These are phyloP conservation scores for Coryphaenoides rupestris DNA, from an alignment of 2,113 vertebrate genomes.

Conservation along the genomic window DNA sequence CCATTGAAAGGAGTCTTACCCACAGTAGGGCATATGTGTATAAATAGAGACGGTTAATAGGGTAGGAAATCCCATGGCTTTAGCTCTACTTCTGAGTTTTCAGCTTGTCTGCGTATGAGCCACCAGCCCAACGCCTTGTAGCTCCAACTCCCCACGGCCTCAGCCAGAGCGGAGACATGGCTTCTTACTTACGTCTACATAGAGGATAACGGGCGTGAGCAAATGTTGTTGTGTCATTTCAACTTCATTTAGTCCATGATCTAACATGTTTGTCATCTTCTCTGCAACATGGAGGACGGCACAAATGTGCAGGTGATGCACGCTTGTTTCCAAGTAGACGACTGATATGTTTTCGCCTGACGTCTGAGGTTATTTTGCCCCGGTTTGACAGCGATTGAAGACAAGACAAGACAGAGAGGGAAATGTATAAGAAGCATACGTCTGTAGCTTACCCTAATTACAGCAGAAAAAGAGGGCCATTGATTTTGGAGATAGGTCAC, in stretches of 20 bases:
- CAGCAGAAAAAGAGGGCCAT: not conserved
- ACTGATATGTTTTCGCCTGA: too few species aligned
- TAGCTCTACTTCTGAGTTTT: slow-evolving; percentile 51
- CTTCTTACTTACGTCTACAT: not conserved
- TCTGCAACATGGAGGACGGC: not conserved
- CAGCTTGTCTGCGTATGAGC: slow-evolving; percentile 27
- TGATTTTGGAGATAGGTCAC: slow-evolving; percentile 6
- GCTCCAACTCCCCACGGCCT: slow-evolving; percentile 10
- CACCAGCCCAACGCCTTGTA: slow-evolving; percentile 16
- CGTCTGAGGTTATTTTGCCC: too few species aligned
- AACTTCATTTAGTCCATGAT: too few species aligned
- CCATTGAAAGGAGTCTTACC: slow-evolving; percentile 40
- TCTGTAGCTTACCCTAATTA: not conserved
- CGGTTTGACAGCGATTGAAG: not conserved
- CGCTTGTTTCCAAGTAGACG: too few species aligned
- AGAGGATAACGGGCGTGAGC: too few species aligned
- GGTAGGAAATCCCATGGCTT: slow-evolving; percentile 54
- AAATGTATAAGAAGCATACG: not conserved
- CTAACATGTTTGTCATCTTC: not conserved
- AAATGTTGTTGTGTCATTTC: too few species aligned
- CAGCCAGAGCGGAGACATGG: slow-evolving; percentile 7
- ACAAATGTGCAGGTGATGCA: too few species aligned
- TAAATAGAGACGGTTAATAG: slow-evolving; percentile 59
- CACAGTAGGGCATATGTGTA: slow-evolving; percentile 42
- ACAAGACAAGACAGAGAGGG: not conserved